Evolutionary conservation across 2,888 invertebrate species (phyloP), one percentile per base, ranked within the genome.

Genomic region (Heliconius cydno): DNA sequence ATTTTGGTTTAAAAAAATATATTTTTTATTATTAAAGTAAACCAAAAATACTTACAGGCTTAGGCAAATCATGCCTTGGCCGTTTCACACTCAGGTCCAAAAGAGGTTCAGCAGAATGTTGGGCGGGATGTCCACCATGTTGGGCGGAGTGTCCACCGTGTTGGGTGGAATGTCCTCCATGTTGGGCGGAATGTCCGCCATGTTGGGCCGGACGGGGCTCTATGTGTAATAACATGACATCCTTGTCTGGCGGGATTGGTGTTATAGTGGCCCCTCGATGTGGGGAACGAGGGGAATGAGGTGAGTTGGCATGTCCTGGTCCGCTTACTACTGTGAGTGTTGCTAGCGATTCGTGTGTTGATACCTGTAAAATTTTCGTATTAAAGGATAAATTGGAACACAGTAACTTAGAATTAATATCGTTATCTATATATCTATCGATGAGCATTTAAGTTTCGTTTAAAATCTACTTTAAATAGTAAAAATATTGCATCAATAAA

Each of bases 71-170:
- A 76, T 81, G 82, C 1, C 96, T 90, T 3, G 97, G 96, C 85
- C 97, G 97, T 90, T 97, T 97, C 79, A 97, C 96, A 86, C 97
- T 97, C 83, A 98, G 92, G 87, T 98, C 97, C 0, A 98, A 92
- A 82, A 96, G 95, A 4, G 96, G 96, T 87, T 96, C 96, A 1
- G 95, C 46, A 94, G 57, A 83, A 81, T 70, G 84, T 68, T 96
- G 75, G 91, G 90, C 81, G 93, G 94, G 91, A 84, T 28, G 73
- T 77, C 97, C 96, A 86, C 97, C 72, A 30, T 57, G 97, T 82
- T 97, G 92, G 87, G 98, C 97, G 0, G 97, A 92, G 25, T 25
- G 70, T 12, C 68, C 68, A 22, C 68, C 38, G 80, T 70, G 84
- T 68, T 96, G 75, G 91, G 90, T 81, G 93, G 94, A 91, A 84